Base-by-base conservation (phyloP, 2,888 invertebrate genomes). In the Chloroclystis v-ata region DNA sequence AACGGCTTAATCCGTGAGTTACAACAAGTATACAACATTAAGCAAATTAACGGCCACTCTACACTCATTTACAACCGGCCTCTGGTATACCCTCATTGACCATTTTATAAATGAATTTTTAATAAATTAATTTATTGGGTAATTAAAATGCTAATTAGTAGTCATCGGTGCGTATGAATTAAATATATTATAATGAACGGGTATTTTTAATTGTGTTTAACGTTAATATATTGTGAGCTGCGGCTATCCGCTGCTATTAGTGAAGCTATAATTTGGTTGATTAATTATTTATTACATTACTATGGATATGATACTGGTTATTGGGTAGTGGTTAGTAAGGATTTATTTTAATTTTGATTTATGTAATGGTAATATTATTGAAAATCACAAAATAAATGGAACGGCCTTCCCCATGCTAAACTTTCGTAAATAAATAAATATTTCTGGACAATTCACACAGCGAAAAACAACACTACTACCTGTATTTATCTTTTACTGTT, bases 101-200 rank as follows among this genome's bases (percentile, higher is more conserved):
- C 52, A 61, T 64, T 64, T 65, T 69, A 63, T 69, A 68, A 73
- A 82, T 79, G 74, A 79, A 76, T 80, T 75, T 83, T 83, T 78
- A 79, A 82, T 75, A 75, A 81, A 83, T 82, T 78, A 80, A 84
- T 85, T 80, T 83, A 84, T 79, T 63, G 65, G 69, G 72, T 76
- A 69, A 82, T 82, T 82, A 77, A 75, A 75, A 71, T 60, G 62
- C 16, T 76, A 78, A 82, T 83, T 78, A 78, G 69, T 75, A 71
- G 72, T 76, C 71, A 69, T 72, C 65, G 69, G 71, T 59, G 49
- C 61, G 69, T 61, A 51, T 49, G 50, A 46, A 52, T 53, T 43
- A 53, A 53, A 54, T 54, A 54, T 54, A 53, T 54, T 48, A 49
- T 50, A 56, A 56, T 55, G 47, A 54, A 47, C 40, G 42, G 47